Conservation (phyloP, 2,797 vertebrate genomes). For the Tolypeutes matacus region DNA sequence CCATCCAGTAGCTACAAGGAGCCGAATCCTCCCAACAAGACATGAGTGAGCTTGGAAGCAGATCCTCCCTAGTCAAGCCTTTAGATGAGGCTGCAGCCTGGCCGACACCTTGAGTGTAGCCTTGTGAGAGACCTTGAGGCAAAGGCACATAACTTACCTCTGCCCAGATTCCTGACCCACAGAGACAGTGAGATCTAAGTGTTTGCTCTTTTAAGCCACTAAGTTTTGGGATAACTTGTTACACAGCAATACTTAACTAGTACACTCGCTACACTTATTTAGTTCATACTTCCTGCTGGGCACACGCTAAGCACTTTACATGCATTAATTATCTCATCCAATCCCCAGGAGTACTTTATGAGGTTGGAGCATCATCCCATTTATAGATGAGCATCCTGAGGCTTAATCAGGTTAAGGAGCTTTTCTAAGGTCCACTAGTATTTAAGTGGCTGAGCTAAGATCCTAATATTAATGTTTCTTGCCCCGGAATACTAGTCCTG, state of each 20-base stretch:
- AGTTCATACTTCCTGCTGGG: background rate
- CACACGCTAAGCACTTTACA: background rate
- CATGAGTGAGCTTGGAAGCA: background rate
- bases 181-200: too few relatives aligned
- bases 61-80: background rate
- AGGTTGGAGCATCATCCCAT: background rate
- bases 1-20: background rate
- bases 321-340: background rate
- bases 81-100: background rate
- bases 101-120: background rate
- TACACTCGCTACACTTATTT: background rate
- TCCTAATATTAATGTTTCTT: constrained; percentile 8
- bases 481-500: background rate
- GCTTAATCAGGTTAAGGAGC: background rate
- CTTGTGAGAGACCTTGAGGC: background rate
- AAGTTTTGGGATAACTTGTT: background rate
- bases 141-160: background rate
- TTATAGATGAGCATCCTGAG: constrained; percentile 27
- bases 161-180: too few relatives aligned
- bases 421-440: background rate
- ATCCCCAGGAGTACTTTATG: background rate
- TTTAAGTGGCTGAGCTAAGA: background rate
- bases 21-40: background rate
- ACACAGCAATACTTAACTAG: background rate
- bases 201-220: too few relatives aligned